Evolutionary conservation across 2,797 vertebrate species (phyloP), one percentile per base, ranked within the genome.

Genomic region (Sphaeramia orbicularis): DNA sequence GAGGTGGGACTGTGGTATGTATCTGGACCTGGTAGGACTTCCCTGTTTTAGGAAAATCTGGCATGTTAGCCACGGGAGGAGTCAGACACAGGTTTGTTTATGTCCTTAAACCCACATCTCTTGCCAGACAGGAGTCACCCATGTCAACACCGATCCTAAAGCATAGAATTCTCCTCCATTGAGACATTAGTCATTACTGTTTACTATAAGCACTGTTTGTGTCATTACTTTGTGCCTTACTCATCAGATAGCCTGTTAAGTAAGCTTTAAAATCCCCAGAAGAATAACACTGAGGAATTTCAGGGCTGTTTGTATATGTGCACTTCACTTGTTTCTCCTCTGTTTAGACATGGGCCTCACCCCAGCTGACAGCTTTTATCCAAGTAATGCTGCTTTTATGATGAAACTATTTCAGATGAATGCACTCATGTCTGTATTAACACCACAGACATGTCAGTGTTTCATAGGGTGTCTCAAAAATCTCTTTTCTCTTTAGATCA

Each of bases 41-140:
- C 80, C 62, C 61, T 65, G 15, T 21, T 53, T 62, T 18, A 65
- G 52, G 52, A 74, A 53, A 63, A 60, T 44, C 54, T 7, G 40
- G 58, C 69, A 62, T 48, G 40, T 37, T 13, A 66, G 59, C n/a
- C 24, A 44, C 1, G n/a, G 70, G 81, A 27, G 32, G 56, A 79
- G 81, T 24, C 75, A 86, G 77, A 84, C 78, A 15, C 73, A 71
- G 65, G 73, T 88, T 79, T 92, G 84, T 91, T 91, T 87, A 87
- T 90, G 76, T 85, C 83, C 78, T 77, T 82, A 65, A 85, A 71
- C 85, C 87, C 72, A 88, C 90, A 91, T 91, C 62, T 81, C 88
- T 86, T 92, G 89, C 80, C 91, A 91, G 84, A 88, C 78, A 7
- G 78, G 86, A 90, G 82, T 89, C 84, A 86, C 66, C 74, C 71